Percentiles rank a stretch among this genome's conserved stretches.
phyloP scores from a whole-genome alignment of 2,797 vertebrate species.

The Hoplostethus atlanticus region DNA sequence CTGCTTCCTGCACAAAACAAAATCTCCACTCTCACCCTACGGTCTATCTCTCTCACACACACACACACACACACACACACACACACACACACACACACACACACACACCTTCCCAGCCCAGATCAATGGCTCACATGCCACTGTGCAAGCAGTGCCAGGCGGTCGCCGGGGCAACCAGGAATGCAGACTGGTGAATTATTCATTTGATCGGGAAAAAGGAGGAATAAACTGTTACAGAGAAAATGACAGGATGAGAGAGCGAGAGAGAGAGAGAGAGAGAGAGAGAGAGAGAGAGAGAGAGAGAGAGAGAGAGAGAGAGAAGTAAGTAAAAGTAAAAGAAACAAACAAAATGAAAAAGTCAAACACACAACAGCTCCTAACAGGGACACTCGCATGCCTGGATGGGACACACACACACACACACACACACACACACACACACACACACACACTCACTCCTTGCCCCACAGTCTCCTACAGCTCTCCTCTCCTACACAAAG shows the following conservation, averaged over 20 bases:
- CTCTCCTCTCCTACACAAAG: no score
- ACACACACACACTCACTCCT: no score
- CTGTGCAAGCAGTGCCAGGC: conserved; percentile 14
- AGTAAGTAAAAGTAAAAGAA: not conserved
- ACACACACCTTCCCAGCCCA: not conserved
- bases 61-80: conserved; percentile 6
- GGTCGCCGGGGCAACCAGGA: conserved; percentile 7
- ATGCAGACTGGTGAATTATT: conserved; percentile 29
- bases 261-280: not conserved
- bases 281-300: not conserved
- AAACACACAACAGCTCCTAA: not conserved
- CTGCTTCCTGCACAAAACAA: no score
- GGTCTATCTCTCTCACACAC: not conserved
- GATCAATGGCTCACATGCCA: conserved; percentile 18
- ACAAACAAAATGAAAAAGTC: not conserved
- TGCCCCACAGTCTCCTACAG: no score
- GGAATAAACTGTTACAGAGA: not conserved
- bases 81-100: not conserved
- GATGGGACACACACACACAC: no score
- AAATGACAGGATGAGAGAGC: no score
- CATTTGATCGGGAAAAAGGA: conserved; percentile 12
- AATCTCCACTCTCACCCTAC: no score
- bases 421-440: no score
- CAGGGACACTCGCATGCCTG: no score
- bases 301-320: not conserved